Evolutionary conservation across 1,140 invertebrate genomes (phyloP).

Genomic region (Drosophila pallidifrons): DNA sequence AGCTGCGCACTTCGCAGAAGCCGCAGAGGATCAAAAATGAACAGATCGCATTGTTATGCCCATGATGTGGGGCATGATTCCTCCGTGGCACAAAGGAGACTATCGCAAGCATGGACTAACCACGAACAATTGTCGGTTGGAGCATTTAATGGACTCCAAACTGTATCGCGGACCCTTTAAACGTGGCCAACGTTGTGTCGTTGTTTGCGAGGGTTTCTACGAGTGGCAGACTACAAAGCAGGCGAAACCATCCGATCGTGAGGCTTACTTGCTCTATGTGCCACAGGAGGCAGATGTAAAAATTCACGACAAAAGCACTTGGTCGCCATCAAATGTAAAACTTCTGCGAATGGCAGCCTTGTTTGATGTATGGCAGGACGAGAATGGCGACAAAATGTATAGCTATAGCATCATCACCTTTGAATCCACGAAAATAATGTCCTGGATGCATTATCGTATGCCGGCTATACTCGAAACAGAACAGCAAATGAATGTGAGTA

Average conservation of each 20-base stretch:
- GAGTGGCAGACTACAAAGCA: slow-evolving; percentile 93
- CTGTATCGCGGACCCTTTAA: slow-evolving; percentile 88
- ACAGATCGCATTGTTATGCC: slow-evolving; percentile 86
- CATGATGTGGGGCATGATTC: slow-evolving; percentile 95
- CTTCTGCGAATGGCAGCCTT: slow-evolving; percentile 92
- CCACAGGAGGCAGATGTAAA: slow-evolving; percentile 86
- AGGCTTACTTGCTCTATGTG: slow-evolving; percentile 90
- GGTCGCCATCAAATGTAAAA: slow-evolving; percentile 87
- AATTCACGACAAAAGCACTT: slow-evolving; percentile 87
- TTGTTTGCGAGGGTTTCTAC: slow-evolving; percentile 93
- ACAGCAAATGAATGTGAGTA: slow-evolving; percentile 88
- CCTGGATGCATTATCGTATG: slow-evolving; percentile 92
- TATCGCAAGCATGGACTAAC: slow-evolving; percentile 89
- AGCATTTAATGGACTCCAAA: slow-evolving; percentile 89
- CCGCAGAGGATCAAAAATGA: slow-evolving; percentile 32
- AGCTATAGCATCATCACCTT: slow-evolving; percentile 93
- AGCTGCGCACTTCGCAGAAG: slow-evolving; percentile 86
- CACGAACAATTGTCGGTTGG: slow-evolving; percentile 93
- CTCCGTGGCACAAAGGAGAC: slow-evolving; percentile 92
- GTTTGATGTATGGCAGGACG: slow-evolving; percentile 89
- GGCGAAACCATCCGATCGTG: slow-evolving; percentile 87
- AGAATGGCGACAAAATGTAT: slow-evolving; percentile 88
- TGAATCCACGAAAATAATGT: slow-evolving; percentile 89
- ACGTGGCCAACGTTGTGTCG: slow-evolving; percentile 90
- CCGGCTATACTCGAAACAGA: slow-evolving; percentile 90